phyloP scores from a whole-genome alignment of 2,888 invertebrate species.

The Hyposoter dolosus region DNA sequence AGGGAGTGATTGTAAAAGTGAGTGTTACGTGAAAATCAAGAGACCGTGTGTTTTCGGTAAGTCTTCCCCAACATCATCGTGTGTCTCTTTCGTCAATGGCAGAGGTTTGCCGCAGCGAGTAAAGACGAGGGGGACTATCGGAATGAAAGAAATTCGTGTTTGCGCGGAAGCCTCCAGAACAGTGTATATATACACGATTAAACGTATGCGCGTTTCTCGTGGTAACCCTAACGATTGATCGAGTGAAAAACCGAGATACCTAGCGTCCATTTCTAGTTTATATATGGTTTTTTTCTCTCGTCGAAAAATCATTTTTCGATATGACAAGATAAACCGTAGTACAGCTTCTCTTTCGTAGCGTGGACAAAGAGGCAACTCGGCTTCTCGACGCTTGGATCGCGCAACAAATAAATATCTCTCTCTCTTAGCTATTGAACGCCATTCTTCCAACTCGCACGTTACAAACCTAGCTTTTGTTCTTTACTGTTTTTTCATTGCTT shows the following conservation, averaged over 20 bases:
- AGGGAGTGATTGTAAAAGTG: conserved; percentile 8
- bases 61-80: conserved; percentile 9
- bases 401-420: conserved; percentile 29
- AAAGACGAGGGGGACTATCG: not conserved
- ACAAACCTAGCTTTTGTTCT: conserved; percentile 45
- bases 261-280: not conserved
- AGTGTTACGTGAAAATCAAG: conserved; percentile 23
- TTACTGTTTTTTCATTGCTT: conserved; percentile 6
- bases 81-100: conserved; percentile 18
- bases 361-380: conserved; percentile 46
- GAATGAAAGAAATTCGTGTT: not conserved
- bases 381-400: conserved; percentile 22
- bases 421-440: conserved; percentile 57
- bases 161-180: conserved; percentile 4
- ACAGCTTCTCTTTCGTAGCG: not conserved
- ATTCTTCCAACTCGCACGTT: conserved; percentile 58
- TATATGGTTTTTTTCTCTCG: not conserved
- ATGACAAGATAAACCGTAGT: conserved; percentile 11
- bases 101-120: conserved; percentile 18
- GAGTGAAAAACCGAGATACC: not conserved
- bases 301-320: not conserved
- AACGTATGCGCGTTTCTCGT: not conserved
- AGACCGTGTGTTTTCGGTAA: conserved; percentile 62
- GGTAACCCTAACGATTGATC: not conserved
- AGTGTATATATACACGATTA: not conserved